Evolutionary conservation across 2,888 invertebrate genomes (phyloP).

Genomic region (Nemapogon koenigi): DNA sequence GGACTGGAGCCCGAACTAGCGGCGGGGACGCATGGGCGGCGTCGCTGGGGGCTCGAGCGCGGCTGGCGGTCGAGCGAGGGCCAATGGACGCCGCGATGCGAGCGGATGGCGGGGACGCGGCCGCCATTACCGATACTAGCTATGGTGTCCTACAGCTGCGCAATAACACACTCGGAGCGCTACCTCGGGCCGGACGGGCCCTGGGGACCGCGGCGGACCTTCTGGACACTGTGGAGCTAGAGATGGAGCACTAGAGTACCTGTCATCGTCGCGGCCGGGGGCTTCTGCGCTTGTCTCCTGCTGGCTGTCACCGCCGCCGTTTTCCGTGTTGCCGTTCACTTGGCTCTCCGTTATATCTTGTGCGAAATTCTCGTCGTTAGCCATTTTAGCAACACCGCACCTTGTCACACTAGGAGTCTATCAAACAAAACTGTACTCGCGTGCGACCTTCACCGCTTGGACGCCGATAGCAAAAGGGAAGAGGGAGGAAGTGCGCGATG

Average conservation of each 20-base stretch:
- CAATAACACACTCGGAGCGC: slow-evolving; percentile 20
- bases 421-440: slow-evolving; percentile 49
- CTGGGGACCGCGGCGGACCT: too few relatives aligned
- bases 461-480: slow-evolving; percentile 61
- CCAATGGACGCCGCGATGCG: neutral
- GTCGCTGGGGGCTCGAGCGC: slow-evolving; percentile 24
- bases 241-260: slow-evolving; percentile 49
- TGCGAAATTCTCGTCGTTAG: slow-evolving; percentile 81
- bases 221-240: too few relatives aligned
- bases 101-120: neutral
- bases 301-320: slow-evolving; percentile 72
- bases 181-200: too few relatives aligned
- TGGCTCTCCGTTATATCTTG: slow-evolving; percentile 78
- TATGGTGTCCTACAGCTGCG: slow-evolving; percentile 20
- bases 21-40: slow-evolving; percentile 26
- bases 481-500: slow-evolving; percentile 36
- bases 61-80: slow-evolving; percentile 15
- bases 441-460: slow-evolving; percentile 58
- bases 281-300: slow-evolving; percentile 79
- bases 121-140: slow-evolving; percentile 20
- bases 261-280: slow-evolving; percentile 82
- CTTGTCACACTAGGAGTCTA: too few relatives aligned
- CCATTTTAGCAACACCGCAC: too few relatives aligned
- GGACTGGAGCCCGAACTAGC: slow-evolving; percentile 59
- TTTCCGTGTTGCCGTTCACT: slow-evolving; percentile 66